Evolutionary conservation across 1,140 invertebrate species (phyloP).

Genomic region (Drosophila truncata): DNA sequence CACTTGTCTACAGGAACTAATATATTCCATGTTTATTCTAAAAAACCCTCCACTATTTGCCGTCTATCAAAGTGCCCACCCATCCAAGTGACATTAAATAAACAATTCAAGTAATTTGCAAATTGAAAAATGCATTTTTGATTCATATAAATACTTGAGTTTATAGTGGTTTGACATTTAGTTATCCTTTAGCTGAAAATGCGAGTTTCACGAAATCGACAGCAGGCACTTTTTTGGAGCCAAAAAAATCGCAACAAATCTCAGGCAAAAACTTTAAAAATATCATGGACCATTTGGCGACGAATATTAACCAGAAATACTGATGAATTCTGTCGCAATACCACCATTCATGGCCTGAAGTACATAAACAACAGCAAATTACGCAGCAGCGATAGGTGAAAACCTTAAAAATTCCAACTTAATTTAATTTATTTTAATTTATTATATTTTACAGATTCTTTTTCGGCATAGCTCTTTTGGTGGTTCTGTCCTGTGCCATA

Average conservation of each 20-base stretch:
- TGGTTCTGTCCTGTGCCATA: conserved; percentile 53
- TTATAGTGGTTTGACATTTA: neutral
- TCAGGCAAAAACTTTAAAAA: neutral
- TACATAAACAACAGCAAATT: conserved; percentile 67
- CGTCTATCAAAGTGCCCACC: neutral
- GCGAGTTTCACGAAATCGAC: conserved; percentile 27
- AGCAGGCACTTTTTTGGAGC: conserved; percentile 7
- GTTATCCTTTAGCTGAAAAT: neutral
- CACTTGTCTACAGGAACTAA: neutral
- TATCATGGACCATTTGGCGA: conserved; percentile 48
- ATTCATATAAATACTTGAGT: neutral
- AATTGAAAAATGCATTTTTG: conserved; percentile 1
- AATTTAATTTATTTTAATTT: too few relatives aligned
- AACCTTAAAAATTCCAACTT: neutral
- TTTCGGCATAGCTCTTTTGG: conserved; percentile 68
- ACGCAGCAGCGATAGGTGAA: conserved; percentile 57
- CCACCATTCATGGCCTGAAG: conserved; percentile 75
- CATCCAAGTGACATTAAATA: conserved; percentile 14
- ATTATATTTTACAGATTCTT: conserved; percentile 50
- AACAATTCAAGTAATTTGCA: conserved; percentile 19
- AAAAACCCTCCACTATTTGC: neutral
- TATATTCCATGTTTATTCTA: too few relatives aligned
- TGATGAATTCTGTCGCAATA: conserved; percentile 77
- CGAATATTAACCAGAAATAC: conserved; percentile 61
- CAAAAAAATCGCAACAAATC: neutral